Conservation (phyloP, 2,888 invertebrate genomes). For the Marasmarcha lunaedactyla region DNA sequence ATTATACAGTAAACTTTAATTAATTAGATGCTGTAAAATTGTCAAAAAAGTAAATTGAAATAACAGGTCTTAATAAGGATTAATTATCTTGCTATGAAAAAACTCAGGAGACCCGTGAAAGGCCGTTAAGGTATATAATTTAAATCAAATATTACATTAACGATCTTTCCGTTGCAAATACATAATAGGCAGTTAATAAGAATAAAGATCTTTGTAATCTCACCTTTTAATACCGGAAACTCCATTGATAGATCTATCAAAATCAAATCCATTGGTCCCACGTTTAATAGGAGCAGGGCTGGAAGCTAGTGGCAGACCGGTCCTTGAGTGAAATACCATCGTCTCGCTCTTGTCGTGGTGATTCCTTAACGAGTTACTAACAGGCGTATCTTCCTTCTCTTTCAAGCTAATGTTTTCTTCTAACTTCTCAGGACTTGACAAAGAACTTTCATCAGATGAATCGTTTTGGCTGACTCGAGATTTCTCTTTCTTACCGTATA, state of each 20-base stretch:
- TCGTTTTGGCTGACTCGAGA: background rate
- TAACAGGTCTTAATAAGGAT: no score
- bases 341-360: slow-evolving; percentile 34
- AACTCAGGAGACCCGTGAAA: no score
- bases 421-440: background rate
- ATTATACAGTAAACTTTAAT: no score
- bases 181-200: no score
- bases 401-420: background rate
- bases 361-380: background rate
- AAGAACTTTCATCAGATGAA: background rate
- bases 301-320: slow-evolving; percentile 85
- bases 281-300: slow-evolving; percentile 87
- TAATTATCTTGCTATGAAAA: no score
- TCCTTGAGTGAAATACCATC: slow-evolving; percentile 85
- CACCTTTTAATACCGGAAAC: slow-evolving; percentile 87
- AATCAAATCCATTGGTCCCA: slow-evolving; percentile 84
- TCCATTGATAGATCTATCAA: slow-evolving; percentile 83
- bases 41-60: no score
- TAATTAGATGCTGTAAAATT: no score
- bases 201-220: no score
- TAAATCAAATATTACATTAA: no score
- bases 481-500: background rate
- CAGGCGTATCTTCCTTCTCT: background rate
- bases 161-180: no score
- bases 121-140: no score